Base-by-base conservation (phyloP, 1,140 invertebrate species). In the Drosophila sp. region DNA sequence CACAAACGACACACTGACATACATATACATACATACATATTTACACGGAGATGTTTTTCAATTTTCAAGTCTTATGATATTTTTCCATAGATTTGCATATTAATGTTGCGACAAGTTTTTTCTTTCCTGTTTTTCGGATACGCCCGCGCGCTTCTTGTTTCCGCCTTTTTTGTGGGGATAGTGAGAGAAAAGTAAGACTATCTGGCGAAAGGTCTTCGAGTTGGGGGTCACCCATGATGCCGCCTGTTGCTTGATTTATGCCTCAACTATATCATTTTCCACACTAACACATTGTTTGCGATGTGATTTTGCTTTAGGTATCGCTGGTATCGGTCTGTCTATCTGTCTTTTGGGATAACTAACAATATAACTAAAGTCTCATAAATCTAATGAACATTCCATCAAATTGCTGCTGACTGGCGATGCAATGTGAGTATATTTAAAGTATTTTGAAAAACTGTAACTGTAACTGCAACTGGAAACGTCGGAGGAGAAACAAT, bases 141-240 rank as follows among this genome's bases (percentile, higher is more conserved):
- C 85, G 85, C 81, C 55, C 82, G 76, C 84, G 76, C 79, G 76
- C 79, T 79, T 60, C 73, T 83, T 80, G 69, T 87, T 87, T 82
- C 76, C 70, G 72, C 79, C 77, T 85, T 72, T 60, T 66, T 30
- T 27, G 10, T 3, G 50, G 2, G 4, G 17, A 6, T 29, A 32
- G 17, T 5, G 0, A 44, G 30, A 55, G 67, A 75, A 87, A 87
- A 87, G 83, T 89, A 85, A 87, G 84, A 87, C 84, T 87, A 47
- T 17, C 17, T 17, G 17, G 61, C 40, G 6, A 78, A 69, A 73
- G 72, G 76, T 80, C 67, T 89, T 57, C 10, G 60, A 41, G 50
- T 65, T 27, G 60, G 66, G 73, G 73, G 58, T 78, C 70, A 68
- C 38, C 65, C 56, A 65, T 68, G 1, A 44, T 17, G n/a, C 32